Evolutionary conservation across 2,113 vertebrate species (phyloP).

Genomic region (Neopipo cinnamomea): DNA sequence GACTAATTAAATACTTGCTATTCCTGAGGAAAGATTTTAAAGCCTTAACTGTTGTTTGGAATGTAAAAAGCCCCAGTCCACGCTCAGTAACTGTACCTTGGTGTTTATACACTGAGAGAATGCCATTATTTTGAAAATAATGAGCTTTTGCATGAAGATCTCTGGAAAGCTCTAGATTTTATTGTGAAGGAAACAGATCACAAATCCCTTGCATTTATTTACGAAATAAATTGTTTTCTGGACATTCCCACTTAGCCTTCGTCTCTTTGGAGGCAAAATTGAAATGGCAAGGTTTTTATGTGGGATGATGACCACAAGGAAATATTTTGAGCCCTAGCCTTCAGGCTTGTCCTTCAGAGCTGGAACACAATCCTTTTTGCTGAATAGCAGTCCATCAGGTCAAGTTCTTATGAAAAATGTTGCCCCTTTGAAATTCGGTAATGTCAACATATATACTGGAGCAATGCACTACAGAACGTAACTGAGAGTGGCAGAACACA

Average conservation of each 20-base stretch:
- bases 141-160: neutral
- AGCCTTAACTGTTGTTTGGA: neutral
- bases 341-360: neutral
- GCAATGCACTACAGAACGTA: fast-evolving
- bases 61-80: neutral
- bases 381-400: neutral
- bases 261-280: neutral
- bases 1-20: neutral
- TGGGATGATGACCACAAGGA: neutral
- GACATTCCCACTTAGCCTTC: neutral
- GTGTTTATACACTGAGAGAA: neutral
- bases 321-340: neutral
- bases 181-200: neutral
- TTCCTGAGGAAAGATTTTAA: neutral
- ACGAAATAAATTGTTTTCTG: neutral
- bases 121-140: neutral
- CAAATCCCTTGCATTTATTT: neutral
- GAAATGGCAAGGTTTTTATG: neutral
- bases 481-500: neutral
- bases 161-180: neutral
- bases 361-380: neutral
- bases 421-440: neutral
- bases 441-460: neutral
- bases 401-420: neutral
- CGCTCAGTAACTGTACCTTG: neutral